These are phyloP conservation scores for Neolamprologus tretocephalus DNA, from an alignment of 2,113 vertebrate species.

Conservation along the genomic window DNA sequence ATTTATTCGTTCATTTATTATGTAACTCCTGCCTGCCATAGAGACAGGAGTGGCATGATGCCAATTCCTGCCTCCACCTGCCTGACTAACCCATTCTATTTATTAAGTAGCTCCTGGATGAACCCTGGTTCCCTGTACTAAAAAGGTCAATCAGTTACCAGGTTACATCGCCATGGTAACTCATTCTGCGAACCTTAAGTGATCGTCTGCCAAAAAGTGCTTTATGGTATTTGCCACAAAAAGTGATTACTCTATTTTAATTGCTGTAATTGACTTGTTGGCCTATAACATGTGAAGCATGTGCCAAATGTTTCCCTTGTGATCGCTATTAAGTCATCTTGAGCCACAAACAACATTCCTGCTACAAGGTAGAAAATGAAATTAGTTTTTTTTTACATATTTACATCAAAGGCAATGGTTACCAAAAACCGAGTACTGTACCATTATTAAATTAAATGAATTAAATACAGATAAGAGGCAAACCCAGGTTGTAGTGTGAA, in stretches of 20 bases:
- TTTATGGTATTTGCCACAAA: neutral
- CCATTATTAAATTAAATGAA: neutral
- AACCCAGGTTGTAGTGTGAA: neutral
- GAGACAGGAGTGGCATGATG: neutral
- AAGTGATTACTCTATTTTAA: neutral
- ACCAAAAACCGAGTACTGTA: neutral
- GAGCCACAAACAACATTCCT: neutral
- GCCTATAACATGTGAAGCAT: neutral
- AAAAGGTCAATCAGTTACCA: neutral
- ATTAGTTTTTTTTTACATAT: neutral
- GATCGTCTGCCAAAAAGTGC: neutral
- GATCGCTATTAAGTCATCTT: neutral
- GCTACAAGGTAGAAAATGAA: neutral
- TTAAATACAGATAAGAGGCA: neutral
- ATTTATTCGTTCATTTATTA: neutral
- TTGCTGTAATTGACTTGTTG: neutral
- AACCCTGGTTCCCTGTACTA: neutral
- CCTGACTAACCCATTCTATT: neutral
- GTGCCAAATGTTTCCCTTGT: neutral
- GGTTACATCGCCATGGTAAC: neutral
- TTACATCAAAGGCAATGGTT: neutral
- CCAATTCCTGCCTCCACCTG: neutral
- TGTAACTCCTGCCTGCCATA: neutral
- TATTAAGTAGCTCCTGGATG: neutral
- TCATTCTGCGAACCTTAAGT: neutral